phyloP scores from a whole-genome alignment of 1,140 invertebrate genomes.

The Drosophila kurseongensis region DNA sequence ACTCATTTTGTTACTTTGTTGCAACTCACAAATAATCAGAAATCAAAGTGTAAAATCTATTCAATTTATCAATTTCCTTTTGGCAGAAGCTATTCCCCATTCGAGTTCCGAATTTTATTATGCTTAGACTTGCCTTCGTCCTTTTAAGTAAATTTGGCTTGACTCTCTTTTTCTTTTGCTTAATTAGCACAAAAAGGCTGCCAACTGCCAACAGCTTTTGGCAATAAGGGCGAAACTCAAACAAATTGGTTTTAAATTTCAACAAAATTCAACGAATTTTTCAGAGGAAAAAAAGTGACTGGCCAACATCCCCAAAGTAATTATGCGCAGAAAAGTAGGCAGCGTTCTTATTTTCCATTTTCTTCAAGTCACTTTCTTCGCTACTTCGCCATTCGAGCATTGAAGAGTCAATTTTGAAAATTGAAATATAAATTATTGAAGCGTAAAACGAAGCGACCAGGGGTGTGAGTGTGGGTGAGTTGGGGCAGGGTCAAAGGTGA shows the following conservation, averaged over 20 bases:
- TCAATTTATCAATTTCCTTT: not conserved
- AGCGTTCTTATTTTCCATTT: constrained; percentile 33
- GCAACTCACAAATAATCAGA: too few species aligned
- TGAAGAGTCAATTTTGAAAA: constrained; percentile 65
- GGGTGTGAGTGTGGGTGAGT: not conserved
- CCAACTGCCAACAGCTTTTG: constrained; percentile 34
- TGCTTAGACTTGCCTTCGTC: constrained; percentile 1
- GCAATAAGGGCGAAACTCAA: constrained; percentile 41
- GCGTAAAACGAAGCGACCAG: constrained; percentile 36
- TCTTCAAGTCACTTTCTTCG: not conserved
- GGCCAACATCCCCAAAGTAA: constrained; percentile 42
- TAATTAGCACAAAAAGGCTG: constrained; percentile 72
- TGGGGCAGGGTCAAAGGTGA: not conserved
- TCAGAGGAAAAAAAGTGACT: constrained; percentile 8
- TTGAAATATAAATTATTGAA: constrained; percentile 77
- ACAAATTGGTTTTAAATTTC: constrained; percentile 77
- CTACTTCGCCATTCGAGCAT: constrained; percentile 30
- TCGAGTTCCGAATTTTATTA: constrained; percentile 9
- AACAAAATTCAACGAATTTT: constrained; percentile 33
- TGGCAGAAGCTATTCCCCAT: constrained; percentile 2
- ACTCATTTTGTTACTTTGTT: not conserved
- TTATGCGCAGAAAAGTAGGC: constrained; percentile 64
- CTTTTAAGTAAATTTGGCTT: constrained; percentile 31
- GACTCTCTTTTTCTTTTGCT: constrained; percentile 37
- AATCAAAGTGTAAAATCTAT: not conserved